Evolutionary conservation across 2,797 vertebrate species (phyloP).

Genomic region (Phoxinus dragarum): DNA sequence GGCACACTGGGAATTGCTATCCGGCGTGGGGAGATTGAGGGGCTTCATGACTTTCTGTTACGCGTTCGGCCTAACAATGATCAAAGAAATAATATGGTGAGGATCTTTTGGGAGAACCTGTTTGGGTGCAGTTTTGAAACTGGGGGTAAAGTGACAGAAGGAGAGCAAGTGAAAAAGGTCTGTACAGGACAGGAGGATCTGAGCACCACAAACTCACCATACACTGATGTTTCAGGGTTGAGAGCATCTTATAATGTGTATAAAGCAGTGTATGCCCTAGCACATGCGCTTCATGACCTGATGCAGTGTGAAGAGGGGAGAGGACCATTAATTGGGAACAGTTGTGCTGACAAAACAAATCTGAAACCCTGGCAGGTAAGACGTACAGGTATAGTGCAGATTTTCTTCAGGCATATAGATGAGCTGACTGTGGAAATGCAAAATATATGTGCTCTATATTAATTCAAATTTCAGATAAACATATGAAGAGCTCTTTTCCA

Average conservation of each 20-base stretch:
- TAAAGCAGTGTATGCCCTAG: slow-evolving; percentile 2
- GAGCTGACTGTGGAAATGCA: not conserved
- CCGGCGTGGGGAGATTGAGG: slow-evolving; percentile 71
- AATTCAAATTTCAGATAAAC: not conserved
- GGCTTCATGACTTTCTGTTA: slow-evolving; percentile 67
- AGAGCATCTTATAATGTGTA: slow-evolving; percentile 13
- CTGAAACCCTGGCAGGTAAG: slow-evolving; percentile 77
- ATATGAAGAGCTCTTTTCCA: too few species aligned
- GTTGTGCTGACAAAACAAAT: slow-evolving; percentile 58
- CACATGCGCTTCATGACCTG: not conserved
- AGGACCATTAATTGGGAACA: slow-evolving; percentile 67
- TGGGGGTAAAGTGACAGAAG: slow-evolving; percentile 21
- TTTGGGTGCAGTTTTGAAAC: slow-evolving; percentile 42
- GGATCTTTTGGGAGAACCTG: slow-evolving; percentile 47
- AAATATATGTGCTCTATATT: slow-evolving; percentile 33
- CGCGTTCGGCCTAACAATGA: slow-evolving; percentile 48
- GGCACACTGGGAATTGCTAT: slow-evolving; percentile 68
- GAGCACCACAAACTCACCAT: slow-evolving; percentile 55
- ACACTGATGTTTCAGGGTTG: slow-evolving; percentile 60
- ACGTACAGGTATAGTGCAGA: not conserved
- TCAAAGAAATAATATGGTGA: slow-evolving; percentile 50
- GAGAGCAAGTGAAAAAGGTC: slow-evolving; percentile 34
- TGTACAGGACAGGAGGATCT: slow-evolving; percentile 64
- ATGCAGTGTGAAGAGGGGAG: slow-evolving; percentile 65
- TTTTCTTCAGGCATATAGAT: not conserved